These are phyloP conservation scores for Adelognathus sp. DNA, from an alignment of 2,888 invertebrate genomes.

Conservation along the genomic window DNA sequence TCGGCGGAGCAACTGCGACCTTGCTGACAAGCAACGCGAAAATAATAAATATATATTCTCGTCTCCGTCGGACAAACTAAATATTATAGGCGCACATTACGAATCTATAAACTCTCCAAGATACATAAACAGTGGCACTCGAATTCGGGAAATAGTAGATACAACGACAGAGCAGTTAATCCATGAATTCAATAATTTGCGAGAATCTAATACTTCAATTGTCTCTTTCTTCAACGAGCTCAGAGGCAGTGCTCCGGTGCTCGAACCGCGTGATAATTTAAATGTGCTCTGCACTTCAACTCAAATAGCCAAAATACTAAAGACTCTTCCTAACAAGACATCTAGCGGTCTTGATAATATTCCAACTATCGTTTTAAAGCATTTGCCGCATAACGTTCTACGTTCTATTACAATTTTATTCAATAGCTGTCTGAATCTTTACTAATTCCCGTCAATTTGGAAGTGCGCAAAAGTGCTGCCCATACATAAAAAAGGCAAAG, in stretches of 20 bases:
- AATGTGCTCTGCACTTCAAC: background rate
- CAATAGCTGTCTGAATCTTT: background rate
- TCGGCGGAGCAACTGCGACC: background rate
- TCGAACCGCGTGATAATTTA: background rate
- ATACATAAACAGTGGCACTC: background rate
- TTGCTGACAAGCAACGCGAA: background rate
- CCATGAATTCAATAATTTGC: background rate
- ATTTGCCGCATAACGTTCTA: background rate
- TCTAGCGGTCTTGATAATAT: background rate
- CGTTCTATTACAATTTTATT: background rate
- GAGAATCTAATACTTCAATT: background rate
- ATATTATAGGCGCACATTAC: constrained; percentile 45
- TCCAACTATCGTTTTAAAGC: background rate
- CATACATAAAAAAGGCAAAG: background rate
- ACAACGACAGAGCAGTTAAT: background rate
- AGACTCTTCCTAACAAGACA: background rate
- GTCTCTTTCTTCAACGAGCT: background rate
- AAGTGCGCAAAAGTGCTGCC: background rate
- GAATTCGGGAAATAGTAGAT: background rate
- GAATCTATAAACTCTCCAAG: constrained; percentile 24
- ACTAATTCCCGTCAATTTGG: background rate
- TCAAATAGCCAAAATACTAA: background rate
- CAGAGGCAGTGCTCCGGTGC: background rate
- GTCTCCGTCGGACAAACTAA: constrained; percentile 13
- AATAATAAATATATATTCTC: background rate